Percentiles rank a stretch among this genome's conserved stretches.
Conservation (phyloP, 2,113 vertebrate species). For the Paratilapia polleni region DNA sequence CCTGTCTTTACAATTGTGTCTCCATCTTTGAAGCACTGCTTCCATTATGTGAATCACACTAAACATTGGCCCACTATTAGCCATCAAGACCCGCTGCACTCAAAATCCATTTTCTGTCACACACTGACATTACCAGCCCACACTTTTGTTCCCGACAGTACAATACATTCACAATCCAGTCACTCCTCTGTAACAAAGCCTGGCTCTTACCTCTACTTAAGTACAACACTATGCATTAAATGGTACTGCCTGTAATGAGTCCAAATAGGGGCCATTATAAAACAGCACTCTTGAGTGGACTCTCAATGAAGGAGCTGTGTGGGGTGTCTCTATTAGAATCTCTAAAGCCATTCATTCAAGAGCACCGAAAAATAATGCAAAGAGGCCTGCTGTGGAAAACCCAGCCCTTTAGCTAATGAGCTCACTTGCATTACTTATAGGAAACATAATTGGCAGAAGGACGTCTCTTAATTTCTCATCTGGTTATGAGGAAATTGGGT, state of each 20-base stretch:
- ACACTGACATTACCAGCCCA: constrained; percentile 6
- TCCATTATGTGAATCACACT: constrained; percentile 1
- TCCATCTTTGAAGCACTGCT: neutral
- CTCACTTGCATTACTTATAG: constrained; percentile 50
- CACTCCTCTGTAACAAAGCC: constrained; percentile 33
- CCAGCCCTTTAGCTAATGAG: constrained; percentile 40
- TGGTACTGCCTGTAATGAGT: constrained; percentile 49
- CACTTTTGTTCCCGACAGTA: constrained; percentile 21
- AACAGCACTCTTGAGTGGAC: constrained; percentile 37
- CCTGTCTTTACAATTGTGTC: neutral
- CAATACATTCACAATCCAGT: constrained; percentile 32
- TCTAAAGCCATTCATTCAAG: constrained; percentile 31
- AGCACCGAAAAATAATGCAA: neutral
- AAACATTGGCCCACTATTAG: neutral
- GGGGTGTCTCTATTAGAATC: constrained; percentile 34
- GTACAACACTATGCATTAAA: constrained; percentile 44
- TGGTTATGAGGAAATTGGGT: constrained; percentile 28
- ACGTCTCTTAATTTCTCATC: constrained; percentile 43
- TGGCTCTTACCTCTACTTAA: constrained; percentile 43
- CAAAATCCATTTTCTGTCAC: constrained; percentile 45
- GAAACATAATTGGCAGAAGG: constrained; percentile 27
- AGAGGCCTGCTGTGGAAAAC: constrained; percentile 17
- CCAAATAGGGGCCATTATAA: constrained; percentile 57
- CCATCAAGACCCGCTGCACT: constrained; percentile 12
- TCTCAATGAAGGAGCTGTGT: constrained; percentile 30